Percentiles rank a stretch among this genome's conserved stretches.
Conservation (phyloP, 2,113 vertebrate genomes). For the Aramus guarauna region DNA sequence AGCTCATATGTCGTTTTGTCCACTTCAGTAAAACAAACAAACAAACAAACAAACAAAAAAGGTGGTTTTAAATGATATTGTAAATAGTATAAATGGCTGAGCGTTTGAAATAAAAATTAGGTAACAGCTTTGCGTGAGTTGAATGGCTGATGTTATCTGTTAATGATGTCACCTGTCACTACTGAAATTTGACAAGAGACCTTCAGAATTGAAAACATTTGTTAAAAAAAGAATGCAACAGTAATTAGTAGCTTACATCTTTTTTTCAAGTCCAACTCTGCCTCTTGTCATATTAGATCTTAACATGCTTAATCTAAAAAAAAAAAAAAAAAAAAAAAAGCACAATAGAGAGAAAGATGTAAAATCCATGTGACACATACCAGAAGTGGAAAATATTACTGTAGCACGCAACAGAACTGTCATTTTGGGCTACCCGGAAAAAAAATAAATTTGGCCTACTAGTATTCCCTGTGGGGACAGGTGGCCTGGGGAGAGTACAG, state of each 20-base stretch:
- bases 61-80: background rate
- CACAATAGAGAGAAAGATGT: background rate
- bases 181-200: background rate
- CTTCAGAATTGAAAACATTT: background rate
- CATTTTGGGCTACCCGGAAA: background rate
- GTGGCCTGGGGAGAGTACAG: too few species aligned
- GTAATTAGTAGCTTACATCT: background rate
- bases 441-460: background rate
- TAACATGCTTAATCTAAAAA: background rate
- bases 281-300: background rate
- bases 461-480: background rate
- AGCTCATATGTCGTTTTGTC: background rate
- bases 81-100: background rate
- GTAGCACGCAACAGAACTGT: background rate
- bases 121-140: background rate
- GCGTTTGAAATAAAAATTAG: background rate
- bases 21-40: background rate
- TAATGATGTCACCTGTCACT: background rate
- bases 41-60: background rate
- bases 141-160: background rate
- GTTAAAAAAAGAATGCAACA: background rate
- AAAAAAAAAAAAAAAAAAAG: background rate
- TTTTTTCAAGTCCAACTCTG: background rate
- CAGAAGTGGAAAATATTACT: background rate
- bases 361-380: background rate